Evolutionary conservation across 2,113 vertebrate genomes (phyloP), one percentile per base, ranked within the genome.

Genomic region (Ochotona princeps): DNA sequence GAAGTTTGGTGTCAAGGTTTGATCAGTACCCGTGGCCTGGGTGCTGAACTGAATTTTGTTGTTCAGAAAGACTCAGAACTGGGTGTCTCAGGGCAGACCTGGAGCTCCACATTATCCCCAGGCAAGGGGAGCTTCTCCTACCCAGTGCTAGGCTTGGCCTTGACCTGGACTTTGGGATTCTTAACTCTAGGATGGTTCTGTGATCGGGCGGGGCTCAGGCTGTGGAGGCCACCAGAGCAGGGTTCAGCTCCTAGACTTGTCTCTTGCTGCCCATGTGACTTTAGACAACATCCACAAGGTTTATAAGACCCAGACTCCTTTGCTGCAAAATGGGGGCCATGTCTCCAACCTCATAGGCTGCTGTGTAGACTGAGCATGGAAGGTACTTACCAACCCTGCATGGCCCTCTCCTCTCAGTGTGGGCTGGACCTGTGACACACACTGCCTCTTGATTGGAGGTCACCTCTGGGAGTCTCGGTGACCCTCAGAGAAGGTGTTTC

Each of bases 1-100:
- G 51, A 88, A 80, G 57, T 74, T 73, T 81, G 51, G 32, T 82
- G 51, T 89, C 81, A 83, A 60, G 65, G 28, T 90, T 60, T 44
- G 44, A 81, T 90, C 26, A 51, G n/a, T 23, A 47, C 23, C 26
- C 57, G 65, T 44, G 54, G 32, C 67, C 18, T 23, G 17, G 15
- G 75, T 35, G 26, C 51, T 65, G 11, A 20, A 44, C 23, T 13
- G 28, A 74, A 44, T 66, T 60, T 74, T 72, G 25, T 25, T 78
- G 26, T 13, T 63, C 35, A 79, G 11, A 30, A 35, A 87, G 81
- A 35, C 30, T 54, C 76, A 69, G n/a, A 89, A 51, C 44, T 11
- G 60, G n/a, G 61, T 60, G 92, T 82, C 76, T 49, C 47, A 11
- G 49, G 74, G 65, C 57, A 90, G 60, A 60, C 61, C 30, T 35